Evolutionary conservation across 2,888 invertebrate species (phyloP).

Genomic region (Mythimna albipuncta): DNA sequence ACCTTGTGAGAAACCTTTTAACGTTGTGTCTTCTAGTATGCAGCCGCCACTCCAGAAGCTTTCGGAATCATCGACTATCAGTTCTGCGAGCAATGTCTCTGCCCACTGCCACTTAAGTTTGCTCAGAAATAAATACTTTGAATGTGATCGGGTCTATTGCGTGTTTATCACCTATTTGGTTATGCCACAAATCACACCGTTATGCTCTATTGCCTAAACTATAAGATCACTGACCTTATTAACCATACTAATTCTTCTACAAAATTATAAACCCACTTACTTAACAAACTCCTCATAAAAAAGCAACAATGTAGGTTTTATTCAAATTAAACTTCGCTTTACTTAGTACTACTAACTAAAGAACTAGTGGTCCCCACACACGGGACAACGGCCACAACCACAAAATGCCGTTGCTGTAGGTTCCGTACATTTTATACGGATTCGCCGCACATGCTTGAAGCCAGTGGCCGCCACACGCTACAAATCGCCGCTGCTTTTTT

Average conservation of each 20-base stretch:
- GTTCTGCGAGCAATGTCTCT: no score
- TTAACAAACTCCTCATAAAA: slow-evolving; percentile 6
- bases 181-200: slow-evolving; percentile 31
- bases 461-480: no score
- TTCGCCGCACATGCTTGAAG: no score
- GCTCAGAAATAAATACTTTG: background rate
- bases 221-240: slow-evolving; percentile 53
- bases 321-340: slow-evolving; percentile 21
- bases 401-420: no score
- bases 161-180: slow-evolving; percentile 32
- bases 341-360: background rate
- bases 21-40: no score
- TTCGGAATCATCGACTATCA: no score
- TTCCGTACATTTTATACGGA: no score
- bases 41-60: no score
- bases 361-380: background rate
- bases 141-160: slow-evolving; percentile 11
- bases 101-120: background rate
- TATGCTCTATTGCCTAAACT: slow-evolving; percentile 34
- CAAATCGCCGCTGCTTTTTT: no score
- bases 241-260: slow-evolving; percentile 27
- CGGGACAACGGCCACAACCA: no score
- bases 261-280: slow-evolving; percentile 37
- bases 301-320: slow-evolving; percentile 3
- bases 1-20: no score